Evolutionary conservation across 1,140 invertebrate genomes (phyloP), one percentile per base, ranked within the genome.

Genomic region (Caenorhabditis inopinata): DNA sequence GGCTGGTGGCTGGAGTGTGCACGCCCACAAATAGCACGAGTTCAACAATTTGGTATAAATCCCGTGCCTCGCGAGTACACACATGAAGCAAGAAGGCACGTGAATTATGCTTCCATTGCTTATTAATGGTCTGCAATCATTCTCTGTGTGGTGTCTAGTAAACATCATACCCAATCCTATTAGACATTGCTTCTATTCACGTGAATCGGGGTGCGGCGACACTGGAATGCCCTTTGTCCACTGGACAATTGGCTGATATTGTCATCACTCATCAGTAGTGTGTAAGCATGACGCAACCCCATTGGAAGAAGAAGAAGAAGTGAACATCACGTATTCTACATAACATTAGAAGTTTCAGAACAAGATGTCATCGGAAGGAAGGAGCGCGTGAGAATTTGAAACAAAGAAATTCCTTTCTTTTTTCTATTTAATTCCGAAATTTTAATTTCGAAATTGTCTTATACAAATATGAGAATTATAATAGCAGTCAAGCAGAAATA

Each of bases 201-300:
- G 58, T 68, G 58, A 68, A 68, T 25, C 14, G 12, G 21, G 21
- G 14, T 29, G 47, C n/a, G 38, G 32, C n/a, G n/a, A n/a, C n/a
- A n/a, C n/a, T 21, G 58, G 58, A 68, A 68, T 68, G 58, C n/a
- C 58, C 18, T 68, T 68, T 68, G 58, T 68, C 58, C 58, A 38
- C 23, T 38, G 14, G 53, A 62, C n/a, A 18, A 18, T 5, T 16
- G 58, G 25, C 38, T 9, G n/a, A 18, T 38, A n/a, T 11, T 32
- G n/a, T 18, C 58, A 29, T 21, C 58, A n/a, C n/a, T n/a, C 58
- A 38, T 68, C 58, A 68, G 58, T 18, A 38, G 38, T 18, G 58
- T 68, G 58, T 68, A 68, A 68, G 58, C 58, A 68, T 68, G 58
- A 68, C 58, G 58, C 29, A 68, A 51, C n/a, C n/a, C n/a, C n/a